Evolutionary conservation across 2,797 vertebrate genomes (phyloP).

Genomic region (Gadopsis marmoratus): DNA sequence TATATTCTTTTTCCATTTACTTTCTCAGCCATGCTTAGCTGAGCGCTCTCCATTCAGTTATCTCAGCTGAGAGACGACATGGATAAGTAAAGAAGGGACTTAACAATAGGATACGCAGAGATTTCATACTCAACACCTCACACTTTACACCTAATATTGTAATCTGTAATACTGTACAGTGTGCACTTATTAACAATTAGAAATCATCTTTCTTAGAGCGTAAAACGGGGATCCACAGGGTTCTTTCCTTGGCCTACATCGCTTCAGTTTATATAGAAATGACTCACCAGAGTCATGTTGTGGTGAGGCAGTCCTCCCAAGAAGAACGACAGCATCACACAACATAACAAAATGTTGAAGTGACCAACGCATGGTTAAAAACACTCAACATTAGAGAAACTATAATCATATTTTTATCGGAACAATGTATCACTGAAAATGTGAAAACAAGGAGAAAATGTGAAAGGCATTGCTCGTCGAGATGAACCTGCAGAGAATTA

Average conservation of each 20-base stretch:
- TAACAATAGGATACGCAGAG: background rate
- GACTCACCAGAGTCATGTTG: background rate
- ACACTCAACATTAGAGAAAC: constrained; percentile 5
- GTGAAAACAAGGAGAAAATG: background rate
- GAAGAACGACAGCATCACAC: too few relatives aligned
- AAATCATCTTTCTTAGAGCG: background rate
- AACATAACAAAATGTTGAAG: too few relatives aligned
- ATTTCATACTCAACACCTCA: background rate
- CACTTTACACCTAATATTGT: background rate
- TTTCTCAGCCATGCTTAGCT: background rate
- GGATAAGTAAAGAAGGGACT: background rate
- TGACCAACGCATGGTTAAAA: background rate
- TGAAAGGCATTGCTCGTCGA: background rate
- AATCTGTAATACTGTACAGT: background rate
- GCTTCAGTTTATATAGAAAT: background rate
- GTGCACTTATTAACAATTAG: background rate
- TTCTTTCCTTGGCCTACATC: background rate
- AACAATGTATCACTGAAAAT: constrained; percentile 6
- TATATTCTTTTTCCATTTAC: constrained; percentile 2
- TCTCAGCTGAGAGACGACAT: background rate
- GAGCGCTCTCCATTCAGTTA: background rate
- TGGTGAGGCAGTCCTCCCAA: too few relatives aligned
- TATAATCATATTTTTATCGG: constrained; percentile 16
- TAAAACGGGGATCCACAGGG: background rate
- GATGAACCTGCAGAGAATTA: constrained; percentile 4